phyloP scores from a whole-genome alignment of 2,888 invertebrate genomes.

The Caenorhabditis plicata region DNA sequence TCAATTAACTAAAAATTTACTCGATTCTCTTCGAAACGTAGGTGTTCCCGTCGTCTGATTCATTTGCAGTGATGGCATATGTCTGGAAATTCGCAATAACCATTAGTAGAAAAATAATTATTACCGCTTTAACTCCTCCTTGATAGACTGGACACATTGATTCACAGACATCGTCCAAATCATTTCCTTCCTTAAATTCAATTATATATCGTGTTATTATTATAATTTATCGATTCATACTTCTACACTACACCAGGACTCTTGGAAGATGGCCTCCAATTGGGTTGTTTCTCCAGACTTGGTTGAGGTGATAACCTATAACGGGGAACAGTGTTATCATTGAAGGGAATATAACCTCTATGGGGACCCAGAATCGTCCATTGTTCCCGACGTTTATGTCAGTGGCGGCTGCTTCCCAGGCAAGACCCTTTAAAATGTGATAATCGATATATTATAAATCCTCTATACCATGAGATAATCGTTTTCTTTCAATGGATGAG shows the following conservation, averaged over 20 bases:
- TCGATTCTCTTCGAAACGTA: conserved; percentile 19
- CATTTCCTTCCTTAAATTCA: conserved; percentile 45
- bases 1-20: too few species aligned
- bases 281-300: conserved; percentile 21
- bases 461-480: conserved; percentile 5
- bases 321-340: conserved; percentile 38
- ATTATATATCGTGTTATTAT: too few species aligned
- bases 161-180: conserved; percentile 48
- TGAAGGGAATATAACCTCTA: too few species aligned
- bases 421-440: conserved; percentile 27
- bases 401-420: conserved; percentile 44
- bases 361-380: conserved; percentile 39
- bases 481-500: conserved; percentile 17
- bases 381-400: conserved; percentile 32
- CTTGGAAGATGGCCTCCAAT: conserved; percentile 39
- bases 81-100: conserved; percentile 13
- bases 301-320: conserved; percentile 13
- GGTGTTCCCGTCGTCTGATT: conserved; percentile 19
- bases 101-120: not conserved
- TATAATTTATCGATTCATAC: too few species aligned
- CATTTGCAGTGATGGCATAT: conserved; percentile 26
- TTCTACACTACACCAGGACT: conserved; percentile 36
- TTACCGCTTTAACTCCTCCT: conserved; percentile 38
- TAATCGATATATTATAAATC: not conserved
- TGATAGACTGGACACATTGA: conserved; percentile 45